Evolutionary conservation across 2,888 invertebrate species (phyloP).

Genomic region (Melipona bicolor): DNA sequence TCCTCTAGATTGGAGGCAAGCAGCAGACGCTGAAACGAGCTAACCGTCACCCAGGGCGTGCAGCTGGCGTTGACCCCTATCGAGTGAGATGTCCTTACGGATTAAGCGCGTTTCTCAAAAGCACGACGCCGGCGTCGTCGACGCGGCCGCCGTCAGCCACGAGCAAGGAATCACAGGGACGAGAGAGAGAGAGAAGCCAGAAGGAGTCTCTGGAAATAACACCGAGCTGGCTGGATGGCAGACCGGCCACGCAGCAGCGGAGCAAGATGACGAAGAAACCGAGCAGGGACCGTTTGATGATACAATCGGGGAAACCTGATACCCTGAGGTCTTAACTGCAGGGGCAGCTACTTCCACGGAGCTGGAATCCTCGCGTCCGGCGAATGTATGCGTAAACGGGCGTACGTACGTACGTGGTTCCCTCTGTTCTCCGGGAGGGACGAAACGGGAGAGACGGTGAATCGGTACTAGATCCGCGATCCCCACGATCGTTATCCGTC

Average conservation of each 20-base stretch:
- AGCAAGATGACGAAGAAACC: conserved; percentile 72
- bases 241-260: conserved; percentile 6
- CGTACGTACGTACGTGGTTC: conserved; percentile 52
- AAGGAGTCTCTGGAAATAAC: conserved; percentile 54
- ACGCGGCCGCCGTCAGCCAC: conserved; percentile 11
- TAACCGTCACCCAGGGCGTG: conserved; percentile 53
- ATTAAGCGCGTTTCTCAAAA: conserved; percentile 70
- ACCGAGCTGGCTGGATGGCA: conserved; percentile 7
- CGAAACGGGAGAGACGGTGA: conserved; percentile 48
- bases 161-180: conserved; percentile 20
- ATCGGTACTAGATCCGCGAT: conserved; percentile 68
- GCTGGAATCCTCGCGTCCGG: conserved; percentile 69
- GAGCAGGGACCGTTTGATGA: conserved; percentile 76
- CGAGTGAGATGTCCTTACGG: conserved; percentile 72
- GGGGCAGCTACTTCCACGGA: conserved; percentile 77
- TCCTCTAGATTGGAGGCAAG: background rate
- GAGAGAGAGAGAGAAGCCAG: conserved; percentile 15
- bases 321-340: conserved; percentile 80
- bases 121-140: conserved; percentile 47
- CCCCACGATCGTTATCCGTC: conserved; percentile 66
- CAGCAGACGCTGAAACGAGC: conserved; percentile 45
- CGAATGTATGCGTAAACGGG: conserved; percentile 56
- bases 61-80: conserved; percentile 69
- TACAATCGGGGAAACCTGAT: conserved; percentile 80
- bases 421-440: conserved; percentile 37